Percentiles rank a stretch among this genome's conserved stretches.
phyloP scores from a whole-genome alignment of 2,113 vertebrate genomes.

The Stictonetta naevosa region DNA sequence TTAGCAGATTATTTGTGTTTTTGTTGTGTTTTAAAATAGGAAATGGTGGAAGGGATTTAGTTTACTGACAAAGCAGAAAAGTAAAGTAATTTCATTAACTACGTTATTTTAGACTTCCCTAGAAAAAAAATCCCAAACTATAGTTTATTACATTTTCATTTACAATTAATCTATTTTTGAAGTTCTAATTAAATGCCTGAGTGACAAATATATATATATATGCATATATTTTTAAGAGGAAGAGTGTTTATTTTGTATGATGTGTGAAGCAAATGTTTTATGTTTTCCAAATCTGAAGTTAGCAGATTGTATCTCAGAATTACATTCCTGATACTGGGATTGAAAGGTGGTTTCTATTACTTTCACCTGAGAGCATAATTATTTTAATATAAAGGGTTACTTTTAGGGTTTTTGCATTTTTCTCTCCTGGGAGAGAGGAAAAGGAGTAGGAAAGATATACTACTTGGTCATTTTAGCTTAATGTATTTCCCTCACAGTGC shows the following conservation, averaged over 20 bases:
- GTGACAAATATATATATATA: not conserved
- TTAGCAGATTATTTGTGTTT: constrained; percentile 39
- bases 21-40: constrained; percentile 47
- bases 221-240: not conserved
- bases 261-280: not conserved
- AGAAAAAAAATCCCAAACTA: constrained; percentile 63
- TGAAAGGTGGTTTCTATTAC: not conserved
- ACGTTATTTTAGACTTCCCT: constrained; percentile 72
- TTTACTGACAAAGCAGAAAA: constrained; percentile 81
- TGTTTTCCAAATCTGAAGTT: not conserved
- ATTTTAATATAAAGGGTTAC: not conserved
- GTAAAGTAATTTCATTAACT: constrained; percentile 75
- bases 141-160: constrained; percentile 75
- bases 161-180: constrained; percentile 77
- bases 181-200: constrained; percentile 77
- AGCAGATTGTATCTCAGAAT: not conserved
- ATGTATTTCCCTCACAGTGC: not conserved
- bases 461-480: not conserved
- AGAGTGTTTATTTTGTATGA: not conserved
- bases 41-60: constrained; percentile 48
- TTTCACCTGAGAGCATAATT: not conserved
- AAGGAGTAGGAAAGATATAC: not conserved
- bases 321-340: not conserved
- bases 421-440: not conserved
- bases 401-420: not conserved